Base-by-base conservation (phyloP, 2,888 invertebrate genomes). In the Zonitis immaculata region DNA sequence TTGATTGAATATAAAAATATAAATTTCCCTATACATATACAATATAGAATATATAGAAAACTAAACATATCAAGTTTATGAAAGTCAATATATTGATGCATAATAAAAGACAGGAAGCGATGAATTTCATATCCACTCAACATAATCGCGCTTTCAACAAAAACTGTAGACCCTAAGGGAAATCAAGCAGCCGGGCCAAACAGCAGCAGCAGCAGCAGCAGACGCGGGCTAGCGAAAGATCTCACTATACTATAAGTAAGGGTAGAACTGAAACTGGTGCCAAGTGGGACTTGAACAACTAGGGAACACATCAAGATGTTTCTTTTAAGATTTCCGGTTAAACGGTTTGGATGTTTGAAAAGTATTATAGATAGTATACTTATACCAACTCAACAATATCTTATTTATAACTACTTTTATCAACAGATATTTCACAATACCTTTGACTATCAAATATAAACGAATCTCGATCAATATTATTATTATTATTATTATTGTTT, bases 61-160 rank as follows among this genome's bases (percentile, higher is more conserved):
- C n/a, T n/a, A n/a, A n/a, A n/a, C n/a, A n/a, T n/a, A n/a, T n/a
- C 16, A 52, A 52, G 52, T 56, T 56, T 52, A 56, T 56, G 52
- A 56, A 56, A 56, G 49, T 56, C 52, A 47, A 56, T 56, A 44
- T 52, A 56, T 56, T 44, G 56, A 50, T 46, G 49, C 52, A 52
- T 47, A 46, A 42, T 54, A 32, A 28, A 54, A 54, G 57, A 57
- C 51, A 54, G 53, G 66, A 66, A 66, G 67, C 71, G 69, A 72
- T 71, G 73, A 73, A 73, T 69, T 71, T 71, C 71, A 72, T 73
- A 73, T 73, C 73, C 70, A 71, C 73, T 74, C 72, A 74, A 73
- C 73, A 73, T 73, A 74, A 73, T 73, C 72, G 73, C 69, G 68
- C 66, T 65, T 66, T 66, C n/a, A n/a, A 67, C 68, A 69, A 69